These are phyloP conservation scores for Neodontobutis hainanensis DNA, from an alignment of 2,113 vertebrate genomes.

Conservation along the genomic window DNA sequence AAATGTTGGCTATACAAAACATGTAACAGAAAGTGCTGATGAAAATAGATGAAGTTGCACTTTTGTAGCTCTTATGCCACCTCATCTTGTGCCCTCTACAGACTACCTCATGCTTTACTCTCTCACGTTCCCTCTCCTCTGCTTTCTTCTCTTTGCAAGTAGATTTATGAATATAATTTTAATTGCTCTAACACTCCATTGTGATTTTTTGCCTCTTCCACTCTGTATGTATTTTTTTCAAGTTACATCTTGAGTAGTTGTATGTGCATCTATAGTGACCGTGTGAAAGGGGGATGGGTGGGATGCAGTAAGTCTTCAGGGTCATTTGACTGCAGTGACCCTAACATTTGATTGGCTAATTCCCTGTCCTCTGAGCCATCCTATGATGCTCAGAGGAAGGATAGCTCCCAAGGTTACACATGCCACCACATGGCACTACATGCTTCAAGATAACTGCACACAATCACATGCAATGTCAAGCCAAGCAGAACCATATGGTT, in stretches of 20 bases:
- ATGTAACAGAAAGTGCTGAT: conserved; percentile 4
- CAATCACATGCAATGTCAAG: conserved; percentile 18
- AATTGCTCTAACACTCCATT: conserved; percentile 15
- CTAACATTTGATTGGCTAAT: conserved; percentile 64
- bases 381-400: conserved; percentile 63
- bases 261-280: conserved; percentile 20
- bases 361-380: conserved; percentile 52
- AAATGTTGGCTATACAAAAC: conserved; percentile 10
- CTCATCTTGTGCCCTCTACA: conserved; percentile 27
- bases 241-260: conserved; percentile 13
- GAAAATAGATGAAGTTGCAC: conserved; percentile 30
- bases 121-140: neutral
- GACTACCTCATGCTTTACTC: neutral
- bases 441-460: conserved; percentile 22
- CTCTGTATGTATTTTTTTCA: conserved; percentile 13
- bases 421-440: conserved; percentile 33
- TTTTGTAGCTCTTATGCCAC: conserved; percentile 14
- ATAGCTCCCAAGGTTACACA: conserved; percentile 63
- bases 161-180: conserved; percentile 49
- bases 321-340: conserved; percentile 61
- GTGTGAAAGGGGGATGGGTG: conserved; percentile 19
- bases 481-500: conserved; percentile 39
- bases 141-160: conserved; percentile 6
- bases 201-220: conserved; percentile 19
- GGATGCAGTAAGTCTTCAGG: conserved; percentile 37